These are phyloP conservation scores for Hetaerina titia DNA, from an alignment of 2,888 invertebrate species.

Conservation along the genomic window DNA sequence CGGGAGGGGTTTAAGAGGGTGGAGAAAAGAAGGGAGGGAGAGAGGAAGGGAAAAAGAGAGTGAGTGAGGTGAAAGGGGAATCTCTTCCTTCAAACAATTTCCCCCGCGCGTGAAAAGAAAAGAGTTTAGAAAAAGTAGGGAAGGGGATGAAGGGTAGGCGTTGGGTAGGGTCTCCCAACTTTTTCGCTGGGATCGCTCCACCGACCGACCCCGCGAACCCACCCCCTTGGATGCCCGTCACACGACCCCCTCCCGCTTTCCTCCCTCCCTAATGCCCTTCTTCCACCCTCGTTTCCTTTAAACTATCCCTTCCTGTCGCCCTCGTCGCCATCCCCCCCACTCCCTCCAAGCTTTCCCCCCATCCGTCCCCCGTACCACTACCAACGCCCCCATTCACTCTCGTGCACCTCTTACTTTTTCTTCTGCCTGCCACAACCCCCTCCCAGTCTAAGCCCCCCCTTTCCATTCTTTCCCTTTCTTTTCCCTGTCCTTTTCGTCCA, in stretches of 20 bases:
- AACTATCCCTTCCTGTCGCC: neutral
- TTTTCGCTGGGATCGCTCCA: neutral
- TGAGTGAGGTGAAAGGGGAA: neutral
- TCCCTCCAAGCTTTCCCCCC: no score
- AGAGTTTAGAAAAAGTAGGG: neutral
- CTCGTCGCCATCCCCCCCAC: neutral
- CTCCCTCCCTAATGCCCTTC: neutral
- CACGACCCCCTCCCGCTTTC: neutral
- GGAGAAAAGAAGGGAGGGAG: no score
- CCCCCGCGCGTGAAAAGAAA: neutral
- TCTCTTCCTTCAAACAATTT: conserved; percentile 45
- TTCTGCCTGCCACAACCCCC: no score
- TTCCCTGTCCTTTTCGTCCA: neutral
- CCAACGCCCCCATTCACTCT: no score
- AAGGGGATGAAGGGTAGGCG: neutral
- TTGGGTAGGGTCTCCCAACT: neutral
- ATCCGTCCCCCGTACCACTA: no score
- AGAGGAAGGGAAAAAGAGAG: neutral
- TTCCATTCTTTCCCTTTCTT: no score
- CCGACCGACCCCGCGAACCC: neutral
- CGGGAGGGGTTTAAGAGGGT: no score
- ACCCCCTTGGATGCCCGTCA: no score
- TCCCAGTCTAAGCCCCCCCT: no score
- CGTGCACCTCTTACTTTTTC: no score
- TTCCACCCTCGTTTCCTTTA: neutral